Base-by-base conservation (phyloP, 2,113 vertebrate species). In the Canis aureus region DNA sequence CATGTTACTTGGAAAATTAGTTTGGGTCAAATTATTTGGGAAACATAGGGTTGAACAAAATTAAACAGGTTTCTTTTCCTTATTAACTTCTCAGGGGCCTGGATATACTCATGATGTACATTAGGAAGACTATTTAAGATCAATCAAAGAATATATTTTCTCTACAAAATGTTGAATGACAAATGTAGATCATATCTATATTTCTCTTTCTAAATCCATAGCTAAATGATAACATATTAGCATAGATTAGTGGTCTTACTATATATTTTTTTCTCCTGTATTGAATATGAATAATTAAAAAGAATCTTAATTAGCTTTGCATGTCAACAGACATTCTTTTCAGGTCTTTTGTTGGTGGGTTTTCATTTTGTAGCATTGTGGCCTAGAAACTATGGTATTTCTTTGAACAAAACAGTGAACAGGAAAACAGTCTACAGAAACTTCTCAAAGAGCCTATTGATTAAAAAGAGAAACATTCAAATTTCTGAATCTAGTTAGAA, bases 401-500 rank as follows among this genome's bases (percentile, higher is more conserved):
- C 55, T 80, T 84, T 74, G 88, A 97, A 96, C 73, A 92, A 98
- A 96, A 96, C 29, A 85, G 16, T 96, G 93, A 97, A 97, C 59
- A 97, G 90, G 73, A 93, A 96, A 95, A 96, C 10, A 97, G 73
- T 84, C 64, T 81, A 62, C 27, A 96, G 80, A 97, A 97, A 97
- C 84, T 93, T 95, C 82, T 98, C 79, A 90, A 95, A 95, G 81
- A 92, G 43, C 83, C 35, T 86, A 91, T 85, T 49, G 93, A 97
- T 95, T 97, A 90, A 91, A 95, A 94, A 97, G 96, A 80, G 43
- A 94, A 97, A 94, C 51, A 89, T 88, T 97, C 83, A 38, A 67
- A 97, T 97, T 97, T 97, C 64, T 97, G 95, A 97, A 97, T 91
- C 96, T 16, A 86, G 73, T 86, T 83, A 88, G 81, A 97, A 97